These are phyloP conservation scores for Nycticebus coucang DNA, from an alignment of 2,113 vertebrate genomes.

Conservation along the genomic window DNA sequence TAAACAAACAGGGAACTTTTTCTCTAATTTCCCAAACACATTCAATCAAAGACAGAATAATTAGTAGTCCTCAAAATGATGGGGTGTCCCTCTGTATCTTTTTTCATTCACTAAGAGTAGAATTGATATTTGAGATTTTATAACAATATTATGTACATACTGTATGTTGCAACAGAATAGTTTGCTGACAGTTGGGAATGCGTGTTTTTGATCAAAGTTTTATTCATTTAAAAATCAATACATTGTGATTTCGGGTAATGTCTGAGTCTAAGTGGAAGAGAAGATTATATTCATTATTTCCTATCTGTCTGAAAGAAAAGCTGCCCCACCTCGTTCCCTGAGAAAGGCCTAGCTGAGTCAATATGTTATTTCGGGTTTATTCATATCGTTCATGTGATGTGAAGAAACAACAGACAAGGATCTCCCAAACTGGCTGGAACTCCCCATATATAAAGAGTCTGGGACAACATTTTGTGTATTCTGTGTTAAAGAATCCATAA, in stretches of 20 bases:
- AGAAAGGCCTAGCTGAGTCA: not conserved
- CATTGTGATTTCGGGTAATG: not conserved
- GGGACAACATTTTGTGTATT: not conserved
- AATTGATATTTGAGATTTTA: not conserved
- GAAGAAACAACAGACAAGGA: not conserved
- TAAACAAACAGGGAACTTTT: not conserved
- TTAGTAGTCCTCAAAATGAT: not conserved
- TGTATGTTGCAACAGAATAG: not conserved
- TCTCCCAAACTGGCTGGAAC: not conserved
- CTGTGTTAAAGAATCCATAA: not conserved
- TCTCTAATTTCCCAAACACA: not conserved
- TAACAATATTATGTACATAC: not conserved
- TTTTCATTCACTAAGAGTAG: not conserved
- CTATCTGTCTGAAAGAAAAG: not conserved
- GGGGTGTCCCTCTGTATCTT: not conserved
- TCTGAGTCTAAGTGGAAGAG: slow-evolving; percentile 15
- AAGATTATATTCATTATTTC: not conserved
- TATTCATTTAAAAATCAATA: slow-evolving; percentile 18
- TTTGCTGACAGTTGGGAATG: not conserved
- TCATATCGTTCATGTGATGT: not conserved
- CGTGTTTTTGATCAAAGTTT: not conserved
- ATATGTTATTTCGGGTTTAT: not conserved
- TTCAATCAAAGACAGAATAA: not conserved
- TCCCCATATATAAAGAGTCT: not conserved
- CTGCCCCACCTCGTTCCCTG: not conserved